Evolutionary conservation across 2,797 vertebrate species (phyloP).

Genomic region (Cynodonichthys magdalenae): DNA sequence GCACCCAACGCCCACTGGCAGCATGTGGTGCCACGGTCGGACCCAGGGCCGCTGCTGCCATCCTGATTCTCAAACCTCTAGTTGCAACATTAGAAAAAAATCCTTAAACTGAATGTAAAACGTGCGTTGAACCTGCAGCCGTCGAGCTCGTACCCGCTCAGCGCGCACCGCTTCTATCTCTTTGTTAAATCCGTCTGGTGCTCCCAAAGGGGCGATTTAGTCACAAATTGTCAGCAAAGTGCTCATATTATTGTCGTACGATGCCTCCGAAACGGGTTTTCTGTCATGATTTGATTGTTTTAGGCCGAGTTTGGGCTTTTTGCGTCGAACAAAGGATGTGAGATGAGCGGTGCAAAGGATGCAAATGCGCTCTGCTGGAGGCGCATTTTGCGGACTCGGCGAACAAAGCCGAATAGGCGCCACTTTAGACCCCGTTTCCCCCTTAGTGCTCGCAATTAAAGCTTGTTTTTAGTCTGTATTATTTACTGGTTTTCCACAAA

Average conservation of each 20-base stretch:
- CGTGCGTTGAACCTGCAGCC: neutral
- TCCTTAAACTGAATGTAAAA: neutral
- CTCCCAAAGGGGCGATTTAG: neutral
- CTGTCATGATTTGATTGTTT: constrained; percentile 38
- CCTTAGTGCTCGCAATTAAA: neutral
- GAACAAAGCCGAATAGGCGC: constrained; percentile 63
- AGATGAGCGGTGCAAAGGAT: constrained; percentile 57
- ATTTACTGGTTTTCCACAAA: neutral
- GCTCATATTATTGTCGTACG: neutral
- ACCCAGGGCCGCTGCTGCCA: neutral
- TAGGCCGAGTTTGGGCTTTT: neutral
- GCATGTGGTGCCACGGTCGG: constrained; percentile 28
- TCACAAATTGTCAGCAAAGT: fast-evolving
- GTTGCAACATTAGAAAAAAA: fast-evolving
- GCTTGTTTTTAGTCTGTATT: neutral
- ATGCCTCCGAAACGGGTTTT: constrained; percentile 27
- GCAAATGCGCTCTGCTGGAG: constrained; percentile 69
- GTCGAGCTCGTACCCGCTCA: constrained; percentile 38
- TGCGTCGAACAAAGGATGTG: constrained; percentile 77
- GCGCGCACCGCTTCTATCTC: constrained; percentile 34
- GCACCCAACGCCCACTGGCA: constrained; percentile 65
- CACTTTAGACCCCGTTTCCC: neutral
- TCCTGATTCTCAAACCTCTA: fast-evolving
- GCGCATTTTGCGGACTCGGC: constrained; percentile 66
- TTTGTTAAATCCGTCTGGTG: constrained; percentile 50